Base-by-base conservation (phyloP, 2,113 vertebrate species). In the Corythornis vintsioides region DNA sequence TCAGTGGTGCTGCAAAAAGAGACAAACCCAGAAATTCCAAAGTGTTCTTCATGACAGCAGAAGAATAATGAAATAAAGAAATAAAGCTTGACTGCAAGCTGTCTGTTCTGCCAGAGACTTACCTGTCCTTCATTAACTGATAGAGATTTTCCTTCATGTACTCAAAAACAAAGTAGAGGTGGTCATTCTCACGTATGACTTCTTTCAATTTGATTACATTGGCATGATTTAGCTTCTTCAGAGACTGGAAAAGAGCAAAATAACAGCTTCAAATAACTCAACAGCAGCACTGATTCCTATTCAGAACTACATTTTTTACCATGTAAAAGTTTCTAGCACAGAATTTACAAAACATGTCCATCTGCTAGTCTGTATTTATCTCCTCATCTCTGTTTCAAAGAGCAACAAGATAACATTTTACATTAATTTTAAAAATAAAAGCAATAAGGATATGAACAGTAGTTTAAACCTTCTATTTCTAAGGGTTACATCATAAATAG, bases 81-180 rank as follows among this genome's bases (percentile, higher is more conserved):
- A 70, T 26, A 52, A 88, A 85, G 63, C n/a, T 42, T 19, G 7
- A 73, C 2, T 66, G 55, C 73, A 74, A 15, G 13, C 38, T 35
- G 13, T 14, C 28, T 38, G 24, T 42, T 63, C 29, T 29, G 52
- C 43, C 66, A 91, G 75, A 87, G 47, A 90, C 97, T 88, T 98
- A 99, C 99, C 99, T 99, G 97, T 99, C 98, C 96, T 99, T 99
- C 99, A 99, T 99, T 74, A 99, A 97, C 92, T 99, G 99, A 96
- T 99, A 99, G 55, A 99, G 98, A 87, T 99, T 99, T 96, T 99
- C 99, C 97, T 99, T 99, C 99, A 99, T 99, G 94, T 99, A 99
- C 94, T 99, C 99, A 98, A 99, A 99, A 73, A 99, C 97, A 97
- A 99, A 99, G 97, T 99, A 99, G 89, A 99, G 98, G 72, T 99